Base-by-base conservation (phyloP, 1,140 invertebrate genomes). In the Anastrepha obliqua region DNA sequence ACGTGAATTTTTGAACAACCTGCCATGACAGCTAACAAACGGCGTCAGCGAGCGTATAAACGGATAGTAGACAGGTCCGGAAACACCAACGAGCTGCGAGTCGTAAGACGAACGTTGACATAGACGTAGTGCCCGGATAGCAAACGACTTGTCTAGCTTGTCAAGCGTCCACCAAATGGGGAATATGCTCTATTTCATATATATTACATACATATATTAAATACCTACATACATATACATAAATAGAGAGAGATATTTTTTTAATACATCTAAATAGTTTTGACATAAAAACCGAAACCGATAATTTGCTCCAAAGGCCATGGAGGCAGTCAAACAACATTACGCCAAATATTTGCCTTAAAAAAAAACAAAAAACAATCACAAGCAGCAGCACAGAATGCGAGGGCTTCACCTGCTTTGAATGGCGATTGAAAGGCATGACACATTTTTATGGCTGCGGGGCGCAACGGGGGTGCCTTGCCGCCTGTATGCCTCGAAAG, bases 11-110 rank as follows among this genome's bases (percentile, higher is more conserved):
- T 81, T 20, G 17, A 55, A 81, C 47, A 55, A 20, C 7, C 44
- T 3, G n/a, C n/a, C 8, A 17, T 81, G 74, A 81, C 74, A 81
- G 74, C 74, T 81, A 55, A 58, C 74, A 81, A 81, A 81, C n/a
- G 74, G 55, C 47, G 74, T 81, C n/a, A 81, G 29, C 39, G 13
- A 17, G 70, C 47, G n/a, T 39, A 42, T 74, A 74, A 55, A 81
- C 4, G n/a, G 17, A 3, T 20, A 17, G 20, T 81, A 81, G 51
- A 29, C 74, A 55, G 47, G 3, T 51, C 44, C 47, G 74, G 15
- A 58, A n/a, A 81, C 74, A 29, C 6, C n/a, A n/a, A 20, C 47
- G 47, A 81, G 51, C n/a, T 29, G 44, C 0, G 17, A 55, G n/a
- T 20, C 17, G 6, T 74, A n/a, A 44, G 29, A 51, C 39, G 55